Evolutionary conservation across 2,797 vertebrate species (phyloP).

Genomic region (Paguma larvata): DNA sequence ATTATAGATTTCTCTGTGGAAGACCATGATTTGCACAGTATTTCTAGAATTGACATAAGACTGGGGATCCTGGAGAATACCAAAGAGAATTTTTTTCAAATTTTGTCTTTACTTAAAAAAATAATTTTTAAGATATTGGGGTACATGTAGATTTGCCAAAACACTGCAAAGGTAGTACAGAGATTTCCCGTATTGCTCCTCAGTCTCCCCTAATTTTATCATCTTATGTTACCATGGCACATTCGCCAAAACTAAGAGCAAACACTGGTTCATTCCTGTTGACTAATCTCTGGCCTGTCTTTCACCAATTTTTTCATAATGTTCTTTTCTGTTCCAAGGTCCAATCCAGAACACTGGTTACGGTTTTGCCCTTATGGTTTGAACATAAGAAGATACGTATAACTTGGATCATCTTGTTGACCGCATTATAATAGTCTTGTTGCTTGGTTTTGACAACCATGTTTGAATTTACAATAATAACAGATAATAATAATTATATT

Average conservation of each 20-base stretch:
- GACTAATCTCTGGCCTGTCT: not conserved
- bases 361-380: not conserved
- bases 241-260: not conserved
- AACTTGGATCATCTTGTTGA: not conserved
- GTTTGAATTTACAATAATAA: slow-evolving; percentile 15
- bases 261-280: not conserved
- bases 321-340: not conserved
- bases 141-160: not conserved
- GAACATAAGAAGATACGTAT: not conserved
- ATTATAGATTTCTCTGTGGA: not conserved
- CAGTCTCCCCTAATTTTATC: not conserved
- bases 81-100: not conserved
- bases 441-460: not conserved
- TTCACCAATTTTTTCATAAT: not conserved
- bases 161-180: not conserved
- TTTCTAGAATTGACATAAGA: not conserved
- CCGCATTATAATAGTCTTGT: not conserved
- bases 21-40: not conserved
- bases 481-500: slow-evolving; percentile 18
- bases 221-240: not conserved
- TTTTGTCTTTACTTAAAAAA: not conserved
- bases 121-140: not conserved
- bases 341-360: not conserved
- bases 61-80: not conserved
- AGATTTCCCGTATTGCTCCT: not conserved